Base-by-base conservation (phyloP, 2,797 vertebrate genomes). In the Microchirus variegatus region DNA sequence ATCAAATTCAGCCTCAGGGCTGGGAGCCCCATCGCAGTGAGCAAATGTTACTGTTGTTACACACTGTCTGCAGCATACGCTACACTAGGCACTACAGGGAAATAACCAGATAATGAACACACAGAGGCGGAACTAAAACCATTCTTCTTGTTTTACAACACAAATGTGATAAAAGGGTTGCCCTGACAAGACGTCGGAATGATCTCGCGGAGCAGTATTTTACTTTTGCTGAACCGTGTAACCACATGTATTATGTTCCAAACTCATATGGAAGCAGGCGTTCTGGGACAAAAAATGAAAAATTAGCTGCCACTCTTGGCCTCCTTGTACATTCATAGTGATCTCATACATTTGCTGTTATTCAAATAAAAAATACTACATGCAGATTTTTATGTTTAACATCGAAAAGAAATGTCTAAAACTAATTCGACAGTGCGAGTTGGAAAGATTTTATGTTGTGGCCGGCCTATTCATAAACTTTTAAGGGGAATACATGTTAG, bases 231-330 rank as follows among this genome's bases (percentile, higher is more conserved):
- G 42, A 80, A 59, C 63, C 66, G 9, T 69, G 53, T 46, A 74
- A 67, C 66, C 42, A 9, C 50, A 43, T 47, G 65, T 70, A 73
- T 77, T 71, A 67, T 69, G 37, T 78, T 81, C 59, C 71, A 53
- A 18, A 42, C 61, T 67, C 70, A 66, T 53, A 67, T 78, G 67
- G 67, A 73, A 66, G 69, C 31, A 46, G 60, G 66, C 68, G 56
- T 47, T 52, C 53, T 60, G 60, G 45, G 49, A 40, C 44, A 47
- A 52, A 68, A 68, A 63, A 67, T 62, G 73, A 76, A 77, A 73
- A 70, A 82, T 71, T 55, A 75, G 65, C 65, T 73, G 71, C 68
- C 67, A 83, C 8, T 44, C 19, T 51, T 57, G 72, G 59, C 73
- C 53, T 56, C 57, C 59, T 12, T 37, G 6, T n/a, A 60, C 62